These are phyloP conservation scores for Cyprinodon variegatus DNA, from an alignment of 2,113 vertebrate genomes.

Conservation along the genomic window DNA sequence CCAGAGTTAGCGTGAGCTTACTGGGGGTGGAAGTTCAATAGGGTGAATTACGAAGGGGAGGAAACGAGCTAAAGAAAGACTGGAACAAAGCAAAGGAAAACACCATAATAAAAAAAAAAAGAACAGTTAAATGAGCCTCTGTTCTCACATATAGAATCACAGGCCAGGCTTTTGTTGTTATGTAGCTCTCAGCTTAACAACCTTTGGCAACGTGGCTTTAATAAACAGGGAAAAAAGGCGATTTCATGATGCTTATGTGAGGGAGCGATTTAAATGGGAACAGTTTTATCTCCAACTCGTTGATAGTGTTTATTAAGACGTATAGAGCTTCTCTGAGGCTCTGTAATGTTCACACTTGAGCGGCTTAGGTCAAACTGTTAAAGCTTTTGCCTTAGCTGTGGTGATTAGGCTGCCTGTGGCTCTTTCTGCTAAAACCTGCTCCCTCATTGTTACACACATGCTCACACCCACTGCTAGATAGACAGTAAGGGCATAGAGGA, in stretches of 20 bases:
- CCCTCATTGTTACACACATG: constrained; percentile 16
- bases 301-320: constrained; percentile 54
- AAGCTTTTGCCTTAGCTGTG: constrained; percentile 44
- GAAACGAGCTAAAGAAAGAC: constrained; percentile 6
- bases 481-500: constrained; percentile 63
- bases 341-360: constrained; percentile 37
- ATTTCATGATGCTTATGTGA: background rate
- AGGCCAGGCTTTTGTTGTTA: background rate
- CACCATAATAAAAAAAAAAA: background rate
- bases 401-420: constrained; percentile 8
- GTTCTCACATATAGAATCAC: constrained; percentile 1
- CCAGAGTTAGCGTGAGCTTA: constrained; percentile 33
- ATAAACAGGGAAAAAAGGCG: constrained; percentile 3
- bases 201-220: background rate
- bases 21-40: constrained; percentile 16
- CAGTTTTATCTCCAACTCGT: constrained; percentile 27
- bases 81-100: background rate
- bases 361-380: constrained; percentile 33
- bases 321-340: constrained; percentile 34
- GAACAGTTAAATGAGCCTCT: background rate
- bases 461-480: constrained; percentile 58
- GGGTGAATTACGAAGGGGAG: constrained; percentile 6
- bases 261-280: constrained; percentile 27
- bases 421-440: constrained; percentile 32
- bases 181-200: background rate